Evolutionary conservation across 2,797 vertebrate species (phyloP), one percentile per base, ranked within the genome.

Genomic region (Tauraco hartlaubi): DNA sequence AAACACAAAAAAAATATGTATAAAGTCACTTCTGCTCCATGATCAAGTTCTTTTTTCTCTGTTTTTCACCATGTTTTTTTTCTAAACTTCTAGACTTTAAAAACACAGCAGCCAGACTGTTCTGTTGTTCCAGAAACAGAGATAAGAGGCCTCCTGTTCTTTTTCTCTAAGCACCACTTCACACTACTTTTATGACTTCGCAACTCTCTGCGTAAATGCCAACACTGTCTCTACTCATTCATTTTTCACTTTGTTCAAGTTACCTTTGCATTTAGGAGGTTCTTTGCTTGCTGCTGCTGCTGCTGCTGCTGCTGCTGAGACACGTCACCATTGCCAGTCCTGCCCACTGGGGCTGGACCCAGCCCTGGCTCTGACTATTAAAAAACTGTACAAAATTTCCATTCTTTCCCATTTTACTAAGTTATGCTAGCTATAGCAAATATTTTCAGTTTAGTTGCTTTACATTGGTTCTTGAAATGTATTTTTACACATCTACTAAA

Each of bases 261-360:
- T 80, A 44, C 22, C 35, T 26, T n/a, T 64, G 58, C 25, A 29
- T 28, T 55, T 55, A 9, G 25, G 21, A 19, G 2, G 6, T 28
- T 88, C 73, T 76, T 88, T 2, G 5, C 23, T 66, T 16, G 26
- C 26, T 82, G 88, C 51, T 64, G 71, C 79, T 84, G 88, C n/a
- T n/a, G n/a, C 48, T 63, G 75, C 79, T 87, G 64, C 39, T 41
- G 39, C 39, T 41, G 39, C 35, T 81, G 79, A 35, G 58, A 37
- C 22, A 12, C 7, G 5, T 39, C 22, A 9, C 56, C 0, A 0
- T 51, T 67, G 52, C 76, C 69, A 69, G 28, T 29, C 11, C 74
- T 41, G 31, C 13, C 61, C 33, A 4, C 66, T 37, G 75, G 59
- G 44, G 18, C 48, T 81, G 58, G 43, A 56, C 39, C n/a, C 76